Percentiles rank a stretch among this genome's conserved stretches.
Conservation (phyloP, 2,797 vertebrate species). For the Rallus crepitans region DNA sequence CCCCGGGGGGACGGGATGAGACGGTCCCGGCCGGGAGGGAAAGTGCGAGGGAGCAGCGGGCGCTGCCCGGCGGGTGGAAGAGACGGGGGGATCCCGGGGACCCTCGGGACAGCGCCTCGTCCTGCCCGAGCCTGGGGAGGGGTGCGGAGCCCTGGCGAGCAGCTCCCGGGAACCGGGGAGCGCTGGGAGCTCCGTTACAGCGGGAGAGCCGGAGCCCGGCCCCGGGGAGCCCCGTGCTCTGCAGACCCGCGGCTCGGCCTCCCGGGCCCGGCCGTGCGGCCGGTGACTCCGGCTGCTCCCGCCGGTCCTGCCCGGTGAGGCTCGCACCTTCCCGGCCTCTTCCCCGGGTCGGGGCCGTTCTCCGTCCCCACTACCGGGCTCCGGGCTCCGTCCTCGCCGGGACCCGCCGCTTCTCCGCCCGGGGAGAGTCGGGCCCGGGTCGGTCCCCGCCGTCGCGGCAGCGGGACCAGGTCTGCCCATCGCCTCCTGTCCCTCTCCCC, state of each 20-base stretch:
- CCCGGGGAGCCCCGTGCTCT: not conserved
- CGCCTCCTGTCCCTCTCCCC: not conserved
- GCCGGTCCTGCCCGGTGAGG: not conserved
- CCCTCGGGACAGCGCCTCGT: rapidly evolving
- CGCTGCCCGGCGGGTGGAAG: not conserved
- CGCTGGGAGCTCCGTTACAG: not conserved
- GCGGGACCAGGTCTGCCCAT: not conserved
- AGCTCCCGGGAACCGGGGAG: too few relatives aligned
- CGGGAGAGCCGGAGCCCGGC: not conserved
- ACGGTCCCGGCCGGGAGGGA: not conserved
- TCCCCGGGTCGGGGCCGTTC: not conserved
- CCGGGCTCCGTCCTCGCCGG: not conserved
- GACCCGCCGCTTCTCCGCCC: not conserved
- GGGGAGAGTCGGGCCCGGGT: not conserved
- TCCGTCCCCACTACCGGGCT: not conserved
- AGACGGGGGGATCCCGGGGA: not conserved
- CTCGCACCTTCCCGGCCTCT: not conserved
- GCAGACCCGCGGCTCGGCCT: not conserved
- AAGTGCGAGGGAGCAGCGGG: not conserved
- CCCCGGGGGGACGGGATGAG: not conserved
- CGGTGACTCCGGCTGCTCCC: not conserved
- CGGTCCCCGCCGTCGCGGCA: not conserved
- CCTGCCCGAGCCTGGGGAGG: not conserved
- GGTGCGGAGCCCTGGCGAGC: not conserved
- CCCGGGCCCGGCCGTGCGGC: not conserved